phyloP scores from a whole-genome alignment of 1,140 invertebrate genomes.

The Brachionus koreanus region DNA sequence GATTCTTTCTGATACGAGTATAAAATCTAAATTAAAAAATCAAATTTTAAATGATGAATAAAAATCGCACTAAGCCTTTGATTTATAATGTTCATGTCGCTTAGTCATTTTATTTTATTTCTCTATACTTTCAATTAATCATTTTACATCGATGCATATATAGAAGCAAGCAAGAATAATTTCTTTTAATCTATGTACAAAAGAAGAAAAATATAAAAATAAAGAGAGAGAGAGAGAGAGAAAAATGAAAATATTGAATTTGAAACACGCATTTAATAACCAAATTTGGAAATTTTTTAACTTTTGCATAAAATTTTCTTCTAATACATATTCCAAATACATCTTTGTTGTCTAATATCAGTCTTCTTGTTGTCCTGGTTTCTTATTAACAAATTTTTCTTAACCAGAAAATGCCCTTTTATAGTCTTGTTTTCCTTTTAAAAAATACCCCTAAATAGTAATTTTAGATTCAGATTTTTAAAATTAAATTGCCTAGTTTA shows the following conservation, averaged over 20 bases:
- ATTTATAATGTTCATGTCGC: constrained; percentile 21
- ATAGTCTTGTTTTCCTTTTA: not conserved
- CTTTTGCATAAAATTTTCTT: constrained; percentile 1
- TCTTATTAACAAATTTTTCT: not conserved
- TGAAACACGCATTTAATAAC: constrained; percentile 32
- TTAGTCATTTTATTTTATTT: constrained; percentile 40
- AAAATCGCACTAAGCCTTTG: constrained; percentile 23
- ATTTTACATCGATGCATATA: constrained; percentile 33
- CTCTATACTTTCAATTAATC: constrained; percentile 30
- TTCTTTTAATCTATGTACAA: not conserved
- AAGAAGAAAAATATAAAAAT: not conserved
- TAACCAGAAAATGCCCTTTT: not conserved
- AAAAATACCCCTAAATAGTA: too few relatives aligned
- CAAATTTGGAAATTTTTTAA: constrained; percentile 22
- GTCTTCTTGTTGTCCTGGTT: not conserved
- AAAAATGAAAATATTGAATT: not conserved
- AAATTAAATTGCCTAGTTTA: not conserved
- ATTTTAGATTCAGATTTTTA: not conserved
- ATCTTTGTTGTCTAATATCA: not conserved
- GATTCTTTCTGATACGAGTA: not conserved
- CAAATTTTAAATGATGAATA: not conserved
- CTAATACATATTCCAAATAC: constrained; percentile 18
- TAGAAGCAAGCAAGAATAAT: constrained; percentile 6
- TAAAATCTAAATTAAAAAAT: constrained; percentile 20
- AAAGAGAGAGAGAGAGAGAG: constrained; percentile 6